A percentile compares a stretch with the other conserved stretches of the same genome.
These are phyloP conservation scores for Pangasius krempfi DNA, from an alignment of 2,797 vertebrate genomes.

Conservation along the genomic window DNA sequence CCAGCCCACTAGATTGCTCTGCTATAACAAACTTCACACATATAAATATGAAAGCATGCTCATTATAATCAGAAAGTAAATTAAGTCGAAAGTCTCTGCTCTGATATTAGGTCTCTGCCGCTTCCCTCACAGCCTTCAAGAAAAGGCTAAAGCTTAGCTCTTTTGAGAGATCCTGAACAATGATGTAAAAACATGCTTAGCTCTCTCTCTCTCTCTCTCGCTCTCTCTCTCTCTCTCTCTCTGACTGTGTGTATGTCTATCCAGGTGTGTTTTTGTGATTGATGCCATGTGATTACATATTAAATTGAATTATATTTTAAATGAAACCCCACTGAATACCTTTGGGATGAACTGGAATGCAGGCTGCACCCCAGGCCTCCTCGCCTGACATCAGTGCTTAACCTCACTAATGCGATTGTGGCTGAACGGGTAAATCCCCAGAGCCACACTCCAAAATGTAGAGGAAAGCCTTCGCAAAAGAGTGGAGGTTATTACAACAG, in stretches of 20 bases:
- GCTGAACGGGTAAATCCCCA: not conserved
- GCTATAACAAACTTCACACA: not conserved
- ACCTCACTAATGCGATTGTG: not conserved
- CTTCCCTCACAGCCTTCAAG: not conserved
- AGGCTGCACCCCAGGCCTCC: not conserved
- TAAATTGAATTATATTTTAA: too few relatives aligned
- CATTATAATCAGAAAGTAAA: slow-evolving; percentile 1
- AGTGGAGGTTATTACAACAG: not conserved
- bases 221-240: not conserved
- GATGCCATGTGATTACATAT: not conserved
- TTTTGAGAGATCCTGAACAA: not conserved
- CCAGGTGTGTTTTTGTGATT: not conserved
- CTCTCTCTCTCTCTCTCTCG: too few relatives aligned
- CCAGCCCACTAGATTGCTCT: not conserved
- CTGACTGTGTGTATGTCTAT: not conserved
- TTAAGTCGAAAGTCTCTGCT: not conserved
- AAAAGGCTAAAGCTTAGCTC: not conserved
- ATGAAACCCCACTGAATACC: not conserved
- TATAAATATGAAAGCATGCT: not conserved
- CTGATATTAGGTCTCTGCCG: not conserved
- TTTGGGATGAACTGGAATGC: not conserved
- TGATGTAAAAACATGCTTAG: not conserved
- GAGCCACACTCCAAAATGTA: not conserved
- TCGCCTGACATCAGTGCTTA: not conserved
- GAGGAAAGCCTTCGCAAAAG: not conserved